A percentile compares a stretch with the other conserved stretches of the same genome.
Evolutionary conservation across 92 coral and sea anemone genomes (phyloP).

Genomic region (Pocillopora meandrina): DNA sequence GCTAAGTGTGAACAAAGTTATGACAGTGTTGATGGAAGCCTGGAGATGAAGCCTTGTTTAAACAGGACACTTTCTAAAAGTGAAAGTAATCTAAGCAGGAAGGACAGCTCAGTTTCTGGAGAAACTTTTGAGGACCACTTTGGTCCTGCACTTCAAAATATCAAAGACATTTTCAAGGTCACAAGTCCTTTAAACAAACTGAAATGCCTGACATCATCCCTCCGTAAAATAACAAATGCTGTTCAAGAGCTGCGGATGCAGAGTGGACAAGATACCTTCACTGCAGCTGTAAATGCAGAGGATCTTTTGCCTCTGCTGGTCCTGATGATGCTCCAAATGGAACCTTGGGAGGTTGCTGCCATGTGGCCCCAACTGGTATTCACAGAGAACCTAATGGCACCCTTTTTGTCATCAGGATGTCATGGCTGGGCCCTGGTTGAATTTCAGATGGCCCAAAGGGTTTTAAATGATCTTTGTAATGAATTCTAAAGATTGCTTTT

Average conservation of each 20-base stretch:
- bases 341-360: conserved; percentile 88
- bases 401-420: conserved; percentile 84
- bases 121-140: conserved; percentile 92
- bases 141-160: conserved; percentile 90
- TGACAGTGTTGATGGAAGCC: background rate
- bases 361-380: conserved; percentile 86
- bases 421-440: conserved; percentile 97
- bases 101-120: conserved; percentile 37
- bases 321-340: conserved; percentile 94
- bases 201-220: conserved; percentile 85
- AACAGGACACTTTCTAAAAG: conserved; percentile 65
- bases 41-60: conserved; percentile 8
- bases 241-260: conserved; percentile 85
- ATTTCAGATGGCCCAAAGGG: conserved; percentile 86
- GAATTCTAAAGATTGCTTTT: conserved; percentile 50
- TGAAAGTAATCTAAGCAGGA: conserved; percentile 42
- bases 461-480: conserved; percentile 77
- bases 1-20: conserved; percentile 4
- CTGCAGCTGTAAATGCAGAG: conserved; percentile 94
- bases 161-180: conserved; percentile 78
- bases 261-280: conserved; percentile 66
- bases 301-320: conserved; percentile 89
- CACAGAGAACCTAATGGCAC: conserved; percentile 90
- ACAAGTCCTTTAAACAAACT: conserved; percentile 81
- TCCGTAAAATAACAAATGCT: conserved; percentile 80